These are phyloP conservation scores for Cenopis cana DNA, from an alignment of 2,888 invertebrate genomes.

Conservation along the genomic window DNA sequence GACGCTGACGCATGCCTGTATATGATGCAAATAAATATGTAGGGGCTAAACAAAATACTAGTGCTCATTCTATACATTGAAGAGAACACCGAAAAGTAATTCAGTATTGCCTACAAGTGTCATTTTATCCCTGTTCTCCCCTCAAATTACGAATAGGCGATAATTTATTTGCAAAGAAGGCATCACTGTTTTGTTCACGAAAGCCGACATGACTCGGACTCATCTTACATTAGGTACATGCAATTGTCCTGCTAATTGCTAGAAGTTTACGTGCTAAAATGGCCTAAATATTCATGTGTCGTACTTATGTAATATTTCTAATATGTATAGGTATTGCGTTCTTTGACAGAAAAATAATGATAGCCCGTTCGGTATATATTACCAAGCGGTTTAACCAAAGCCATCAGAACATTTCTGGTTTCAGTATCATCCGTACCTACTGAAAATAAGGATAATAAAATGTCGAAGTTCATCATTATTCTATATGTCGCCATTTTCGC, in stretches of 20 bases:
- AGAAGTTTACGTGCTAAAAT: not conserved
- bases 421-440: conserved; percentile 12
- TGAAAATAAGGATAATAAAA: conserved; percentile 12
- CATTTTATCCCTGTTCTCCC: not conserved
- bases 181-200: not conserved
- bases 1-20: too few species aligned
- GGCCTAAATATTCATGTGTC: not conserved
- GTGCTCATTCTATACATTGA: too few species aligned
- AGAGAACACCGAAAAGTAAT: too few species aligned
- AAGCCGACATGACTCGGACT: not conserved
- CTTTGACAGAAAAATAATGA: conserved; percentile 1
- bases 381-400: not conserved
- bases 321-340: not conserved
- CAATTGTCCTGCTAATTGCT: not conserved
- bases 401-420: conserved; percentile 15
- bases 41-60: too few species aligned
- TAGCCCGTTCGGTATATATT: conserved; percentile 22
- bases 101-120: not conserved
- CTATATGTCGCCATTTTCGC: conserved; percentile 24
- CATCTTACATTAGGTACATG: conserved; percentile 6
- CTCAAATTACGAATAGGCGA: not conserved
- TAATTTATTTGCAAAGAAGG: not conserved
- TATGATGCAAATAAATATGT: too few species aligned
- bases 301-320: too few species aligned
- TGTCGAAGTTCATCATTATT: conserved; percentile 30